Percentiles rank a stretch among this genome's conserved stretches.
Conservation (phyloP, 2,113 vertebrate species). For the Mesembrinibis cayennensis region DNA sequence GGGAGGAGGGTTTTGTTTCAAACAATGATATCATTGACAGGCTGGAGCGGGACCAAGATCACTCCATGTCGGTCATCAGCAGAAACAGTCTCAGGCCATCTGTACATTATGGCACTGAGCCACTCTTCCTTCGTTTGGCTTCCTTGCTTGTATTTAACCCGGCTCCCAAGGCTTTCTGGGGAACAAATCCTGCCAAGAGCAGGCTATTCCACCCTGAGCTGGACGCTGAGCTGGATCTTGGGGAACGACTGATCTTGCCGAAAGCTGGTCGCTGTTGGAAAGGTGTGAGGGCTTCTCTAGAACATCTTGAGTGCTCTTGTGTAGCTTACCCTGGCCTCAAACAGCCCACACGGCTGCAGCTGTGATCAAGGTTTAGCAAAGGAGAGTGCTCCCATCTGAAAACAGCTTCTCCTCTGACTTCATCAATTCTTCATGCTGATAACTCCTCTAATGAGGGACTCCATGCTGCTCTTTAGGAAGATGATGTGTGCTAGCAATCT, state of each 20-base stretch:
- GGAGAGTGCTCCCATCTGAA: not conserved
- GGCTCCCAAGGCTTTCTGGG: slow-evolving; percentile 70
- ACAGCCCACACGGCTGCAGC: not conserved
- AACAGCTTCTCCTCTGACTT: not conserved
- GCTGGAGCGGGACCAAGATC: not conserved
- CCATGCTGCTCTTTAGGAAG: slow-evolving; percentile 10
- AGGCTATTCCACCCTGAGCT: not conserved
- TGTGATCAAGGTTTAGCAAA: not conserved
- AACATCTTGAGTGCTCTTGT: fast-evolving
- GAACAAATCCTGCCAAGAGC: slow-evolving; percentile 70
- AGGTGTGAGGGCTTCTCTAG: not conserved
- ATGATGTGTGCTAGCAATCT: not conserved
- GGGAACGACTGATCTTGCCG: not conserved
- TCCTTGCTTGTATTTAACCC: not conserved
- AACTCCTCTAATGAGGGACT: not conserved
- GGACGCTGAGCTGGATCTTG: not conserved
- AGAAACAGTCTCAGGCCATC: slow-evolving; percentile 67
- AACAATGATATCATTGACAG: slow-evolving; percentile 72
- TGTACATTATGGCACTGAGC: slow-evolving; percentile 64
- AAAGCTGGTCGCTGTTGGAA: not conserved
- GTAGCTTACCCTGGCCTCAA: not conserved
- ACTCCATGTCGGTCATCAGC: not conserved
- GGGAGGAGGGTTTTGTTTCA: slow-evolving; percentile 36
- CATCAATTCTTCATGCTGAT: slow-evolving; percentile 1
- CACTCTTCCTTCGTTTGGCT: slow-evolving; percentile 41